Percentiles rank a stretch among this genome's conserved stretches.
These are phyloP conservation scores for Monopis laevigella DNA, from an alignment of 2,888 invertebrate genomes.

Conservation along the genomic window DNA sequence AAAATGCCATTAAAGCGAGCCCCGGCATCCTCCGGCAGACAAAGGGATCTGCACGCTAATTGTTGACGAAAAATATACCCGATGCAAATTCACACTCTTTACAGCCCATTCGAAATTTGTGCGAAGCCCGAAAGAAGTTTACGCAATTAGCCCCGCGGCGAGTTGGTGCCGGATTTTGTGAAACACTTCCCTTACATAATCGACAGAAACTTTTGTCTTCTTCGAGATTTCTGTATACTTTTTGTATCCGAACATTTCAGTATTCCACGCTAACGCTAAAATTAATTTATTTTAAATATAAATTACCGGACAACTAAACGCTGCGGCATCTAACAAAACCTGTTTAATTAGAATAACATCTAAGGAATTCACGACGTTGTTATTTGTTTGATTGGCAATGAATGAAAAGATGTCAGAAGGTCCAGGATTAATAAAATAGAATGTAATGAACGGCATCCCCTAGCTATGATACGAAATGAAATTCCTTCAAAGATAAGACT, in stretches of 20 bases:
- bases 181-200: conserved; percentile 21
- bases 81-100: conserved; percentile 64
- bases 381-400: not conserved
- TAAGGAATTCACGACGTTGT: not conserved
- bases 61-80: conserved; percentile 64
- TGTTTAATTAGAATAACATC: not conserved
- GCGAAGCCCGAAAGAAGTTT: conserved; percentile 51
- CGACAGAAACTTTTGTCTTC: too few species aligned
- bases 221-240: too few species aligned
- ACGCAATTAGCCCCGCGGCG: conserved; percentile 48
- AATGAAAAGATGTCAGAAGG: not conserved
- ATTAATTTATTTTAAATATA: too few species aligned
- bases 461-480: conserved; percentile 7
- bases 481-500: conserved; percentile 4
- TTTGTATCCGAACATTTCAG: too few species aligned
- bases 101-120: conserved; percentile 63
- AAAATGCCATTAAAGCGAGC: conserved; percentile 64
- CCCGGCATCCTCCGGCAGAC: conserved; percentile 40
- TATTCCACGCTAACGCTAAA: too few species aligned
- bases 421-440: not conserved
- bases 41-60: conserved; percentile 56
- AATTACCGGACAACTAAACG: too few species aligned
- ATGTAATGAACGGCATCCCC: not conserved
- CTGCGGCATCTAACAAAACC: too few species aligned
- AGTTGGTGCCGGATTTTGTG: conserved; percentile 31